Base-by-base conservation (phyloP, 2,797 vertebrate genomes). In the Chrosomus eos region DNA sequence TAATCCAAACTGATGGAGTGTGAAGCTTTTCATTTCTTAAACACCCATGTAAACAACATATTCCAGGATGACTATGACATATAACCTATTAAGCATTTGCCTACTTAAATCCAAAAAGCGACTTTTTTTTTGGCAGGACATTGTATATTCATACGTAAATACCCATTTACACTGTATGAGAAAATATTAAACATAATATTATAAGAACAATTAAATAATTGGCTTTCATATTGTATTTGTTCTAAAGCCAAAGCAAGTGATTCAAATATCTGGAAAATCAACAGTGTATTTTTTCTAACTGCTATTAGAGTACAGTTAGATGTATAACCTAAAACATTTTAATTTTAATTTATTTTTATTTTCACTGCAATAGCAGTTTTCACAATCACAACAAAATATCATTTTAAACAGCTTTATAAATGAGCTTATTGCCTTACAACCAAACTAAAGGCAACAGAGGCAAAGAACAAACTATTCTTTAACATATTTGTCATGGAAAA, bases 351-450 rank as follows among this genome's bases (percentile, higher is more conserved):
- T 2, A 43, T 26, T 72, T 28, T 31, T 18, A 1, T 28, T 72
- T 72, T 26, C 6, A 43, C 21, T 31, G 0, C 9, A 53, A 48
- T 7, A 1, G 72, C 10, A 11, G 14, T 33, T 51, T 73, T 21
- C 45, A 51, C 45, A 31, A 18, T 51, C 45, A 74, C 71, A 31
- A 18, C 3, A 31, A 73, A 73, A 51, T 31, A 31, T 21, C 0
- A 58, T 82, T n/a, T 38, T 51, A 31, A 31, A 66, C 3, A 58
- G 48, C 51, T 81, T 80, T 23, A 36, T 36, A 76, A 45, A 53
- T 79, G 14, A 40, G 36, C 7, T 36, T 53, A 70, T 28, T 62
- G 58, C 81, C 16, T 53, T 21, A 7, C 18, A 77, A 58, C 4
- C 3, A 75, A 2, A 51, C 7, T 75, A 75, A 36, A 75, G 6